Base-by-base conservation (phyloP, 2,113 vertebrate genomes). In the Malurus melanocephalus region DNA sequence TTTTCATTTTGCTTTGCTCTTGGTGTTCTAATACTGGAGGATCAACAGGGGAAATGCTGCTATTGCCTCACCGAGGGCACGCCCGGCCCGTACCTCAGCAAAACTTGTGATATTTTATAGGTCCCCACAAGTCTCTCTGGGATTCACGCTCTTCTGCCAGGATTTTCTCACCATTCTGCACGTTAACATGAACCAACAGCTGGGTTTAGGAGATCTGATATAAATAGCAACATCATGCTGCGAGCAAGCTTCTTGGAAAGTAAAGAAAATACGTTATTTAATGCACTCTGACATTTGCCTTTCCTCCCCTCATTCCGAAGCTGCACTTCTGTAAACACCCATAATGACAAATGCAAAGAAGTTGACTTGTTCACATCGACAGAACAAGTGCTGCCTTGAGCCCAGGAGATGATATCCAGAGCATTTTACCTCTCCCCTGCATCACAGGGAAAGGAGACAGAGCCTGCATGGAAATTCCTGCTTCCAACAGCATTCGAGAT, bases 131-230 rank as follows among this genome's bases (percentile, higher is more conserved):
- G 85, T 83, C 95, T 93, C 93, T 42, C 64, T 88, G 96, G 94
- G 93, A 96, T 97, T 97, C 96, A 80, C 71, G 65, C 90, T 76
- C 82, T 90, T 94, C 96, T 95, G 93, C 92, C 64, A 94, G 96
- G 96, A 95, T 95, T 96, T 97, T 97, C 96, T 93, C 96, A 96
- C 96, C 94, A 57, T 95, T 93, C 89, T 51, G 85, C 96, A 89
- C 38, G 93, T 95, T 96, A 97, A 97, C 95, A 95, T 94, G 96
- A 97, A 94, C 95, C 95, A 97, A 94, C 96, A 97, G 96, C 97
- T 97, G 96, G 94, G 94, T 93, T 96, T 95, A 92, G 96, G 94
- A 94, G 89, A 82, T 60, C 19, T 14, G 88, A 80, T 96, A 97
- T 96, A 97, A 97, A 98, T 96, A 98, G 97, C 83, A 96, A 88